Evolutionary conservation across 2,113 vertebrate genomes (phyloP).

Genomic region (Kryptolebias marmoratus): DNA sequence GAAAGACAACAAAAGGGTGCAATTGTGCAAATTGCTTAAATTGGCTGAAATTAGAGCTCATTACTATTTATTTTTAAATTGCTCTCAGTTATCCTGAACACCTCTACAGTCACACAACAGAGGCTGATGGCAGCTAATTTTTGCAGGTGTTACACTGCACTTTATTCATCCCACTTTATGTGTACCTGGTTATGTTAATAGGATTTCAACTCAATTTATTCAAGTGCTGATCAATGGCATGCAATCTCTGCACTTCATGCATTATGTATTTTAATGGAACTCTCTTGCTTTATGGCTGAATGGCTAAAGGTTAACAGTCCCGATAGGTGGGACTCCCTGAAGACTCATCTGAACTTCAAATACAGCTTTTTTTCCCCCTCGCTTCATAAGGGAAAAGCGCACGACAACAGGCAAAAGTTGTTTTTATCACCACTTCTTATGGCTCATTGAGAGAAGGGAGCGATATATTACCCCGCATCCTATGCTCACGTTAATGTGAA

Average conservation of each 20-base stretch:
- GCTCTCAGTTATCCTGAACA: constrained; percentile 39
- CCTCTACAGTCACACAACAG: constrained; percentile 53
- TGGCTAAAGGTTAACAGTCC: constrained; percentile 92
- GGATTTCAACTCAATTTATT: constrained; percentile 93
- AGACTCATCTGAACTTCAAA: constrained; percentile 87
- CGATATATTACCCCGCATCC: constrained; percentile 70
- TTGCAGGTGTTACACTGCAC: constrained; percentile 68
- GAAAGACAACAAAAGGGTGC: constrained; percentile 30
- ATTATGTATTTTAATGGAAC: constrained; percentile 92
- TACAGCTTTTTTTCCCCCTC: constrained; percentile 74
- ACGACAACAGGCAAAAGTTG: constrained; percentile 81
- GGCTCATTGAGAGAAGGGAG: constrained; percentile 76
- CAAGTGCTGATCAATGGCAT: constrained; percentile 94
- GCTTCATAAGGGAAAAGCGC: constrained; percentile 71
- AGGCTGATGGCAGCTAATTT: constrained; percentile 61
- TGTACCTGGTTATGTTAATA: constrained; percentile 88
- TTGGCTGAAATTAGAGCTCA: constrained; percentile 46
- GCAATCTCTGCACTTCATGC: constrained; percentile 90
- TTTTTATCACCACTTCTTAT: constrained; percentile 73
- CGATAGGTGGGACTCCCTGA: constrained; percentile 85
- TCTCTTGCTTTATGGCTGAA: constrained; percentile 87
- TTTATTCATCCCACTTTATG: constrained; percentile 82
- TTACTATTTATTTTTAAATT: constrained; percentile 56
- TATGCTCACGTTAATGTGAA: constrained; percentile 82
- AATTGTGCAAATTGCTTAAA: background rate